Evolutionary conservation across 2,797 vertebrate genomes (phyloP).

Genomic region (Garrulus glandarius): DNA sequence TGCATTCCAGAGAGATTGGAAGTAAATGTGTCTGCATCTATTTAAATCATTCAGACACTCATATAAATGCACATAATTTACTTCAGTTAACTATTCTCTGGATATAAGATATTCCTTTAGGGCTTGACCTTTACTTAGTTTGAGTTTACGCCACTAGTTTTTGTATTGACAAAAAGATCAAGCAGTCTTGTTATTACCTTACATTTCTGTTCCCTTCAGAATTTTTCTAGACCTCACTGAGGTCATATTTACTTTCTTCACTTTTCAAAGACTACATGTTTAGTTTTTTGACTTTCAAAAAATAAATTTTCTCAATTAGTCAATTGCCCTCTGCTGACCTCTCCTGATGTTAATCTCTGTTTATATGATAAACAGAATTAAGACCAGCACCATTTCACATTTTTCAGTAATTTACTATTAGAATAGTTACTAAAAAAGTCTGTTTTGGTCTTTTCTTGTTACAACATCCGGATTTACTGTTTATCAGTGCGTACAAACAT

Average conservation of each 20-base stretch:
- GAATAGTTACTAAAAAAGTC: neutral
- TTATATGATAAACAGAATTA: neutral
- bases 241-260: neutral
- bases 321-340: neutral
- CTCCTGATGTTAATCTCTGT: neutral
- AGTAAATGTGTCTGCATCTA: constrained; percentile 3
- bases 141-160: neutral
- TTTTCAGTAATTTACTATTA: neutral
- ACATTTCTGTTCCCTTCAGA: constrained; percentile 2
- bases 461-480: neutral
- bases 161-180: constrained; percentile 10
- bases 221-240: constrained; percentile 5
- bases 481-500: neutral
- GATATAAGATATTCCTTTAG: neutral
- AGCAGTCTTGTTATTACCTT: neutral
- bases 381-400: neutral
- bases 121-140: constrained; percentile 8
- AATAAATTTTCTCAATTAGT: constrained; percentile 10
- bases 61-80: constrained; percentile 43
- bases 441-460: neutral
- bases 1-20: neutral
- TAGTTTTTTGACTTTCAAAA: constrained; percentile 7
- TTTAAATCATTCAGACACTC: constrained; percentile 10
- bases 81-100: neutral
- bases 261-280: constrained; percentile 1